phyloP scores from a whole-genome alignment of 2,888 invertebrate genomes.

The Allolobophora icterica region DNA sequence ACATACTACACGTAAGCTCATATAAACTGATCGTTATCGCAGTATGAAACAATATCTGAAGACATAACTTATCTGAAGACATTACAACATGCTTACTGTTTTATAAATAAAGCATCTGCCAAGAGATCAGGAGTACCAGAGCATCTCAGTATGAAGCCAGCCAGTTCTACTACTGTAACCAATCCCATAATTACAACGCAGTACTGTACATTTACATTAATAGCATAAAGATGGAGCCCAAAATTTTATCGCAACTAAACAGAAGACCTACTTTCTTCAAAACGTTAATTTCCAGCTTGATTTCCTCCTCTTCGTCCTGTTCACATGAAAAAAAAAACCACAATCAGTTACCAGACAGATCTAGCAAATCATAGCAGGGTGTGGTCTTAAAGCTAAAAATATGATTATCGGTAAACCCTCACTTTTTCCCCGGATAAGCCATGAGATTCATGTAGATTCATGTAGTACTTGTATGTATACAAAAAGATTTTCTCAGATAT shows the following conservation, averaged over 20 bases:
- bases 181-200: not conserved
- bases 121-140: not conserved
- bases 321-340: constrained; percentile 6
- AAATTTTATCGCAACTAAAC: not conserved
- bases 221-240: not conserved
- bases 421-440: too few relatives aligned
- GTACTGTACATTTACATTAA: not conserved
- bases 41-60: not conserved
- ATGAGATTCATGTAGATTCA: too few relatives aligned
- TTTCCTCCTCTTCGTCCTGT: constrained; percentile 98
- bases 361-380: not conserved
- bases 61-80: too few relatives aligned
- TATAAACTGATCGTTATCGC: not conserved
- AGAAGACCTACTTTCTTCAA: constrained; percentile 78
- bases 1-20: not conserved
- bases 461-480: too few relatives aligned
- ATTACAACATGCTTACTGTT: too few relatives aligned
- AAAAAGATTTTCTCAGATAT: too few relatives aligned
- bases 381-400: not conserved
- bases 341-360: not conserved
- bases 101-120: not conserved
- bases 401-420: too few relatives aligned
- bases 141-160: not conserved
- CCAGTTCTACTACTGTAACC: not conserved
- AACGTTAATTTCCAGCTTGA: constrained; percentile 99